Percentiles rank a stretch among this genome's conserved stretches.
phyloP scores from a whole-genome alignment of 2,888 invertebrate genomes.

The Rhyacophila evoluta region DNA sequence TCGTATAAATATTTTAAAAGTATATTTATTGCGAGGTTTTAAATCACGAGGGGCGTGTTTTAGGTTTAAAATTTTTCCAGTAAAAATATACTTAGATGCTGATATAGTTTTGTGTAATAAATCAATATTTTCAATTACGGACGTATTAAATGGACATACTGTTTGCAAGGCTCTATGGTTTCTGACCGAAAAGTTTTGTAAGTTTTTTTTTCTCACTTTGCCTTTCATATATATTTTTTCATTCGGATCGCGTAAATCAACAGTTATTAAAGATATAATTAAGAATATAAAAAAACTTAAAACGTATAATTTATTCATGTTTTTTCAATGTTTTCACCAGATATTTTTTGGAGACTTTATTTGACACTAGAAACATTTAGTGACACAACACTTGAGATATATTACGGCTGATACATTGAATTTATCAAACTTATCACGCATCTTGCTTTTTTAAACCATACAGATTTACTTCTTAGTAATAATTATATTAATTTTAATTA shows the following conservation, averaged over 20 bases:
- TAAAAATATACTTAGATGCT: constrained; percentile 68
- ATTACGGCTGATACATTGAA: too few relatives aligned
- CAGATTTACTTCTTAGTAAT: too few relatives aligned
- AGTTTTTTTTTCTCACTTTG: constrained; percentile 65
- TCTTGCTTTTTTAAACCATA: too few relatives aligned
- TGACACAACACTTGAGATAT: too few relatives aligned
- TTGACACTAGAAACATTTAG: too few relatives aligned
- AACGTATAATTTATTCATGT: constrained; percentile 34
- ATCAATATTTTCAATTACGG: constrained; percentile 68
- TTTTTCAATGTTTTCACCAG: neutral
- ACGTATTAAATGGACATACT: constrained; percentile 68
- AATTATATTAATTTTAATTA: too few relatives aligned
- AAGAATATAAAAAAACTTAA: constrained; percentile 27
- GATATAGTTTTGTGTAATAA: constrained; percentile 68
- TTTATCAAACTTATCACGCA: too few relatives aligned
- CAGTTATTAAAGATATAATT: neutral
- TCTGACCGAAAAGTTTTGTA: constrained; percentile 59
- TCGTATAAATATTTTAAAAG: constrained; percentile 66
- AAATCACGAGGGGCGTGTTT: constrained; percentile 55
- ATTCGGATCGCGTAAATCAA: constrained; percentile 7
- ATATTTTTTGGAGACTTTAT: too few relatives aligned
- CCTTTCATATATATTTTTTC: constrained; percentile 63
- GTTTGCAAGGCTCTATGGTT: constrained; percentile 65
- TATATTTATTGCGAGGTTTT: constrained; percentile 60
- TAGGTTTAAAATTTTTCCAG: constrained; percentile 67